Evolutionary conservation across 2,113 vertebrate genomes (phyloP).

Genomic region (Herpailurus yagouaroundi): DNA sequence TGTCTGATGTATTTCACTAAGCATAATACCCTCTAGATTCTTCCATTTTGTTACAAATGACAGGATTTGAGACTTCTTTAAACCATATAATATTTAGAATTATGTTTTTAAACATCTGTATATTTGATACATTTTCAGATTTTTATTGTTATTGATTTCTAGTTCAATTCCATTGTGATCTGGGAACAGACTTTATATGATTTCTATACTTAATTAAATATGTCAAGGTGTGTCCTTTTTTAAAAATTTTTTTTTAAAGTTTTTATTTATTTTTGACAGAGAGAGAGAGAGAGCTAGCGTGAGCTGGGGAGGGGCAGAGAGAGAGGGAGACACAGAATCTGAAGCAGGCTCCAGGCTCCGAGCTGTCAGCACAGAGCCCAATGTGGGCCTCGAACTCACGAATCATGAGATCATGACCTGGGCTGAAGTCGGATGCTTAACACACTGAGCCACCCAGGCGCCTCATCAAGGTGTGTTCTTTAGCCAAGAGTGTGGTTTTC

Average conservation of each 20-base stretch:
- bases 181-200: not conserved
- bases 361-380: too few species aligned
- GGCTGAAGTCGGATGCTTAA: too few species aligned
- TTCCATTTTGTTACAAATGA: not conserved
- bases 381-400: too few species aligned
- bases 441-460: too few species aligned
- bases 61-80: not conserved
- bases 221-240: not conserved
- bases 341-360: too few species aligned
- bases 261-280: too few species aligned
- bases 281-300: too few species aligned
- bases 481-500: not conserved
- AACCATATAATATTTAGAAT: not conserved
- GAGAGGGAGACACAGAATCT: too few species aligned
- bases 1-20: not conserved
- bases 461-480: not conserved
- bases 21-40: not conserved
- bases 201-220: not conserved
- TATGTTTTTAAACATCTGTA: not conserved
- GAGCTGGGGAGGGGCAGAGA: too few species aligned
- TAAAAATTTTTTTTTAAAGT: too few species aligned
- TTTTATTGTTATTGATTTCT: not conserved
- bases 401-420: too few species aligned
- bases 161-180: not conserved
- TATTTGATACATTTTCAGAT: not conserved